These are phyloP conservation scores for Oreochromis spilurus DNA, from an alignment of 2,113 vertebrate genomes.

Conservation along the genomic window DNA sequence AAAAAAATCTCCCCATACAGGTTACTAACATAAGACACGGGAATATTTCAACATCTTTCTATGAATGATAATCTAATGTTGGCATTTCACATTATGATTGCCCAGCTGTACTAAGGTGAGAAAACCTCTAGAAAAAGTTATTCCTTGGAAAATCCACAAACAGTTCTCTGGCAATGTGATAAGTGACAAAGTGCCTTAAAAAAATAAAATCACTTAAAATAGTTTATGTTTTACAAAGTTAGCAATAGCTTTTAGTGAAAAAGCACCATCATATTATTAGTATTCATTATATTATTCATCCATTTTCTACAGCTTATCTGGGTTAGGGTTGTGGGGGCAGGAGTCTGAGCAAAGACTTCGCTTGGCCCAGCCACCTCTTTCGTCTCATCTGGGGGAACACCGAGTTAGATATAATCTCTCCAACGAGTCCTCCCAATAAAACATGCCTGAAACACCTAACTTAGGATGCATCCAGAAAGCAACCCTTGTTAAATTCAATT, in stretches of 20 bases:
- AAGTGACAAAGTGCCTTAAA: neutral
- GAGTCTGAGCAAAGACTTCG: too few species aligned
- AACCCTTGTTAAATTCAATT: rapidly evolving
- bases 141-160: neutral
- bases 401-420: neutral
- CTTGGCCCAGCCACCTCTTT: too few species aligned
- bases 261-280: neutral
- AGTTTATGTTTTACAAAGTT: neutral
- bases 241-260: rapidly evolving
- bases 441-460: neutral
- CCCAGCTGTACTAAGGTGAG: neutral
- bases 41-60: neutral
- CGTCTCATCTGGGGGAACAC: too few species aligned
- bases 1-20: neutral
- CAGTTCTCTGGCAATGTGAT: neutral
- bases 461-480: neutral
- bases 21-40: neutral
- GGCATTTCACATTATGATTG: neutral
- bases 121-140: neutral
- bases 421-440: neutral
- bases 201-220: neutral
- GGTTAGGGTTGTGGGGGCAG: neutral
- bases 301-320: rapidly evolving
- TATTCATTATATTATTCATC: neutral
- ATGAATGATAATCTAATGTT: neutral